Conservation (phyloP, 30 jellyfish, hydroid and myxozoan genomes). For the Aurelia sp. region DNA sequence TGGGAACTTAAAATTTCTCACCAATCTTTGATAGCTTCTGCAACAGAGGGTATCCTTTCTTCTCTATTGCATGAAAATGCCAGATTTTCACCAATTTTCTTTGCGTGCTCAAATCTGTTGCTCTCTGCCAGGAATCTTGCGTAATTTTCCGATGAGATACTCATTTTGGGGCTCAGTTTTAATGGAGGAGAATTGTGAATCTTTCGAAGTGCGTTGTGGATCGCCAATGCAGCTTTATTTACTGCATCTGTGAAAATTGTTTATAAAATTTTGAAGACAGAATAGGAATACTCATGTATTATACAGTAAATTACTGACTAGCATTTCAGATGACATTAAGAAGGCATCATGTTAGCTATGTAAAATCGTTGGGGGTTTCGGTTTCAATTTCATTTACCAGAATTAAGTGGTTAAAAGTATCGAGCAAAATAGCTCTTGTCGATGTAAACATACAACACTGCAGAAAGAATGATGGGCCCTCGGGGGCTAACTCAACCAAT, state of each 20-base stretch:
- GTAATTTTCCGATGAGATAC: conserved; percentile 70
- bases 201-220: conserved; percentile 60
- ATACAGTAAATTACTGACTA: too few relatives aligned
- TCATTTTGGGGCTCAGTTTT: conserved; percentile 61
- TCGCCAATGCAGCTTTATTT: conserved; percentile 54
- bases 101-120: conserved; percentile 64
- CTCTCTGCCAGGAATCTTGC: conserved; percentile 75
- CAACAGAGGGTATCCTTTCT: conserved; percentile 51
- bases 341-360: too few relatives aligned
- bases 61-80: conserved; percentile 69
- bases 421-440: too few relatives aligned
- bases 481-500: too few relatives aligned
- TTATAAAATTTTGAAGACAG: background rate
- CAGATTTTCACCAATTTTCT: conserved; percentile 71
- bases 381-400: too few relatives aligned
- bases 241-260: conserved; percentile 29
- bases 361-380: too few relatives aligned
- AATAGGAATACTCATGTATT: background rate
- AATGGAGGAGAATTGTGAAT: conserved; percentile 71
- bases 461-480: too few relatives aligned
- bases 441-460: too few relatives aligned
- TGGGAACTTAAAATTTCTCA: background rate
- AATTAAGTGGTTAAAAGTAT: too few relatives aligned
- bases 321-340: too few relatives aligned
- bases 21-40: conserved; percentile 77